A percentile compares a stretch with the other conserved stretches of the same genome.
Conservation (phyloP, 2,888 invertebrate genomes). For the Protophormia terraenovae region DNA sequence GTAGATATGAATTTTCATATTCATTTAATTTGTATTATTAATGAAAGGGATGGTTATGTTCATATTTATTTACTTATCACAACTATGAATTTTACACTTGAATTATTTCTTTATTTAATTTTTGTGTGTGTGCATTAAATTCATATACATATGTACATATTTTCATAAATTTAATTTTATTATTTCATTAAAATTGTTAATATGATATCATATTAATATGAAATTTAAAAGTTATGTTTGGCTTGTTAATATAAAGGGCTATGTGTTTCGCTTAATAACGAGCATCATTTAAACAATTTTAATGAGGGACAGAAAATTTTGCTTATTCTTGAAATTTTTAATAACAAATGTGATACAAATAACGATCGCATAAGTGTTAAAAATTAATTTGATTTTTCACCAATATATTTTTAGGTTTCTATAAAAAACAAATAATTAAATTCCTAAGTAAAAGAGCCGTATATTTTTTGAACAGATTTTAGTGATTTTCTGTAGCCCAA, state of each 20-base stretch:
- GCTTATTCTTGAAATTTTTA: no score
- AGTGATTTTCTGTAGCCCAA: no score
- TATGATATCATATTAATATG: background rate
- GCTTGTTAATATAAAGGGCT: background rate
- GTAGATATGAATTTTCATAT: background rate
- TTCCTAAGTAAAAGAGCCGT: no score
- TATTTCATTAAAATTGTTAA: background rate
- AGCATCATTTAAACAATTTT: no score
- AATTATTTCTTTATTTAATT: constrained; percentile 9
- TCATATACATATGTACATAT: background rate
- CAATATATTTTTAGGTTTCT: no score
- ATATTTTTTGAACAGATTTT: no score
- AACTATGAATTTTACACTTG: constrained; percentile 46
- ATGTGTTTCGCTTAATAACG: background rate
- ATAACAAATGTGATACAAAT: no score
- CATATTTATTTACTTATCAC: background rate
- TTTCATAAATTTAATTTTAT: background rate
- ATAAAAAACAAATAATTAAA: no score
- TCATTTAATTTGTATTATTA: background rate
- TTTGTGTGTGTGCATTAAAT: background rate
- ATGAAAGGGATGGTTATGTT: background rate
- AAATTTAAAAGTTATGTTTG: background rate
- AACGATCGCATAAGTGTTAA: no score
- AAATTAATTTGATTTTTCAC: no score
- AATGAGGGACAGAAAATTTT: no score